Conservation (phyloP, 1,140 invertebrate genomes). For the Cepaea nemoralis region DNA sequence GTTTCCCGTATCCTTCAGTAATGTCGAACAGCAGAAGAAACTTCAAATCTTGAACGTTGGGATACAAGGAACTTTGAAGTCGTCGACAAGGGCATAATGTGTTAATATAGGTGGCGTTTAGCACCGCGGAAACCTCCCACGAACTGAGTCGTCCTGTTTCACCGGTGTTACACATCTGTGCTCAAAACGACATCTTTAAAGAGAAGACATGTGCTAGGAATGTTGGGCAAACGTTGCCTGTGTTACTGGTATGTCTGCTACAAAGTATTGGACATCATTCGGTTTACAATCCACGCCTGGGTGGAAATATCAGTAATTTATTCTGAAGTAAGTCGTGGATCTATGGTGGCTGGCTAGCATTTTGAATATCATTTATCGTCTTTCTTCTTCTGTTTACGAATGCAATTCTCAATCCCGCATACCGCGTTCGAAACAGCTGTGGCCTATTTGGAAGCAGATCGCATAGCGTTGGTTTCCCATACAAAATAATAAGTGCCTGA, state of each 20-base stretch:
- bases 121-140: neutral
- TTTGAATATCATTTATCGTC: no score
- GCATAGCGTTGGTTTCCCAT: no score
- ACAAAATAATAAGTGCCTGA: no score
- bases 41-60: neutral
- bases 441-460: no score
- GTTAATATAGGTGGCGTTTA: conserved; percentile 16
- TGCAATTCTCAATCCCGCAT: no score
- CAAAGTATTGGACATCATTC: neutral
- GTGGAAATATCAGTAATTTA: no score
- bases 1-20: neutral
- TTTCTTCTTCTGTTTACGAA: no score
- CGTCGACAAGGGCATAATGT: neutral
- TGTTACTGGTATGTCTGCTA: neutral
- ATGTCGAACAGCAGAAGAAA: no score
- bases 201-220: neutral
- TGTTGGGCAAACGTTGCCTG: neutral
- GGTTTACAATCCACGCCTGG: no score
- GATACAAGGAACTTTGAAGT: neutral
- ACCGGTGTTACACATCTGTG: neutral
- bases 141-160: neutral
- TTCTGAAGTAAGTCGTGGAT: no score
- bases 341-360: no score
- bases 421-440: no score
- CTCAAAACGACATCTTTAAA: neutral